Evolutionary conservation across 1,140 invertebrate species (phyloP), one percentile per base, ranked within the genome.

Genomic region (Penaeus chinensis): DNA sequence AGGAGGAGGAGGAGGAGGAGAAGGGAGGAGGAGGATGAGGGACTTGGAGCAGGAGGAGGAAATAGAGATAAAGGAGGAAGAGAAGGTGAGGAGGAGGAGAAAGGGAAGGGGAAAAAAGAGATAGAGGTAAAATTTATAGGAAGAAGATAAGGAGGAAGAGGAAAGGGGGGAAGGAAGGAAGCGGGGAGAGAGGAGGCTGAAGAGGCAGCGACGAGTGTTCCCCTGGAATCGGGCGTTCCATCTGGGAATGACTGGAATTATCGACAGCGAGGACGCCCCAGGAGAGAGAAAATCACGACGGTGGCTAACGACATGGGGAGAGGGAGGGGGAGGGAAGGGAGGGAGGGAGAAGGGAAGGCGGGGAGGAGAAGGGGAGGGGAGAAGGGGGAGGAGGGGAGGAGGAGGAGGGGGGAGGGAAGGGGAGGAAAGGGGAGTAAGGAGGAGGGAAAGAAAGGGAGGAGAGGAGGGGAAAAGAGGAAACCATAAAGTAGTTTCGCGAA

Each of bases 231-330:
- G 80, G 54, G 85, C 76, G 79, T 82, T 87, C 85, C 85, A 87
- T 87, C 85, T 87, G 79, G 79, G 85, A 87, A 87, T 87, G 85
- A 82, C 85, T 82, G 77, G 79, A 87, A 87, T 87, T 87, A 87
- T 87, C 85, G 85, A 87, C 85, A 87, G 79, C 24, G 16, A 10
- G 85, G 80, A 24, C 47, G 63, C 80, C 85, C 85, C 85, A 76
- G 32, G 85, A 82, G 85, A 71, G 79, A 54, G 54, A 37, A 82
- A 86, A 80, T 71, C 78, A 80, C 65, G 63, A 65, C 78, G 22
- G 42, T 22, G 42, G 85, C 85, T 86, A 86, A 86, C 85, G 78
- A 86, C 85, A 81, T 86, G 65, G 77, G 60, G 77, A 60, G 65
- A 81, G 10, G 60, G 54, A 24, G 71, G 32, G 74, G 60, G 37